Base-by-base conservation (phyloP, 2,113 vertebrate species). In the Noturus placidus region DNA sequence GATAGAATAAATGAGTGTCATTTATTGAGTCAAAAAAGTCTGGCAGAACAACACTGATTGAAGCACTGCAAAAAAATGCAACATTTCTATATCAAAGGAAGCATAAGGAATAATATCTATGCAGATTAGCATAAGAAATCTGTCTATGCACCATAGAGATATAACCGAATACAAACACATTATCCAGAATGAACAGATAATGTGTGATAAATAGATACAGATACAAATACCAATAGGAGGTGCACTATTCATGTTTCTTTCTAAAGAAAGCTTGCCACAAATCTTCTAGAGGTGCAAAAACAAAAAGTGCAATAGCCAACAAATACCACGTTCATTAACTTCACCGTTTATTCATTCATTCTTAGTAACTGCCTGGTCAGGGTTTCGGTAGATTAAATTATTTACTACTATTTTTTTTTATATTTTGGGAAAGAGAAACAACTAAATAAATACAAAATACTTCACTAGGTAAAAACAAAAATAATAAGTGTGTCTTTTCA, bases 31-130 rank as follows among this genome's bases (percentile, higher is more conserved):
- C 13, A 54, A 54, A 54, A 14, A 54, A 9, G 46, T 50, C 46
- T 50, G 9, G 46, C 46, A 50, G 14, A 52, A 52, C 10, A 11
- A 52, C 11, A 33, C 92, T 93, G 94, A 95, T 95, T 54, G 95
- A 95, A 95, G 94, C 72, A 22, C 83, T 81, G 84, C 56, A 38
- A 63, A 93, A 93, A 94, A 95, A 93, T 94, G 93, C 42, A 46
- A 92, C 93, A 94, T 95, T 95, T 95, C 96, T 93, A 85, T 95
- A 94, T 93, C 97, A 95, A 92, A 94, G 93, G 92, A 92, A 89
- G 93, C 93, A 89, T 94, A 93, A 93, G 84, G 89, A 92, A 92
- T 91, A 86, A 89, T 91, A 84, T 92, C 52, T 19, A 46, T 11
- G 11, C 42, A n/a, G 13, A 77, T 17, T n/a, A 77, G 74, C 38